Evolutionary conservation across 2,113 vertebrate genomes (phyloP), one percentile per base, ranked within the genome.

Genomic region (Rana temporaria): DNA sequence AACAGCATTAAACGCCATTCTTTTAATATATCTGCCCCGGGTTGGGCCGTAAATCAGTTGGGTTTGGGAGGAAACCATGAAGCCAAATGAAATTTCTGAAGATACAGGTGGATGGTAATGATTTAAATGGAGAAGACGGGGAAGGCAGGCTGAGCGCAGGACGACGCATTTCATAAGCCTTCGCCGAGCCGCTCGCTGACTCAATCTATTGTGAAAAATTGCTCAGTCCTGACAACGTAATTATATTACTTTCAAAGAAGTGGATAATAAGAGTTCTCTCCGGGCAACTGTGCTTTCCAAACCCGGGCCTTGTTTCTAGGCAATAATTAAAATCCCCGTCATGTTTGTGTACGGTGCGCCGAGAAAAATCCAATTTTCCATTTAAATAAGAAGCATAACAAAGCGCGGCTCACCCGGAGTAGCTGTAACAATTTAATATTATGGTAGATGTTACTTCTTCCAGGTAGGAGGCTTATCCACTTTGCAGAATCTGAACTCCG

Each of bases 211-310:
- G 57, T 85, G 78, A 75, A 53, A 55, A 86, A 70, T 9, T 59
- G 79, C n/a, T 87, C 66, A 0, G 24, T 83, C 79, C 88, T 76
- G 79, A 84, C 75, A 85, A 69, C 59, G 64, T 80, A 81, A 83
- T 20, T 34, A 38, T 1, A 9, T 69, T 86, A 70, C 66, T 77
- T 81, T 15, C 14, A 81, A 86, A 81, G 73, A 79, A 59, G 1
- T 71, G 84, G 85, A 81, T 84, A 88, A 84, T 78, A 86, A 42
- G 26, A 79, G 68, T 68, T 85, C 85, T 75, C 79, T 26, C 84
- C 48, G 81, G 73, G 57, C 71, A 82, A 65, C 1, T 3, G 71
- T 62, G 80, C 67, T 80, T 84, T 77, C 66, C 56, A 84, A 80
- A 82, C 24, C 11, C 26, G 55, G 67, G 74, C 59, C 63, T 73